Conservation (phyloP, 1,140 invertebrate species). For the Habropoda laboriosa region DNA sequence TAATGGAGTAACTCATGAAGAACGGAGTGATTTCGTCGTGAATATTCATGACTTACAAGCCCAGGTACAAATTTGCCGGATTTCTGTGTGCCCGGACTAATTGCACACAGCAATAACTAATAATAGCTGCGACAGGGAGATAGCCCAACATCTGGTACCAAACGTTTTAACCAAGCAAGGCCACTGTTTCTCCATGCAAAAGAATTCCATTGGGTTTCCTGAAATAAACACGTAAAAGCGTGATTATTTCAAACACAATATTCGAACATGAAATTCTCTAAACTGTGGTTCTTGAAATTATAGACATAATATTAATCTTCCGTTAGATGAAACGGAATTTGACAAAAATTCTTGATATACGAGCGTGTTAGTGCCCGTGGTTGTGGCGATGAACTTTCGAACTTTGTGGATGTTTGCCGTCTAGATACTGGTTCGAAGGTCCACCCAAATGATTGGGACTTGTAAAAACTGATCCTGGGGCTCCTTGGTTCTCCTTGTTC, state of each 20-base stretch:
- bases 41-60: constrained; percentile 28
- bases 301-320: no score
- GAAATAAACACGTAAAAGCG: not conserved
- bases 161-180: constrained; percentile 20
- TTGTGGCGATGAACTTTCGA: no score
- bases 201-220: constrained; percentile 16
- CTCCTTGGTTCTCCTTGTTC: no score
- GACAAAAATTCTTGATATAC: no score
- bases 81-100: constrained; percentile 19
- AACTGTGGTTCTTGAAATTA: no score
- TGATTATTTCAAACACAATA: not conserved
- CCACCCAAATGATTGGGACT: no score
- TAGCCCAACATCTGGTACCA: constrained; percentile 33
- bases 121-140: constrained; percentile 17
- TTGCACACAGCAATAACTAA: constrained; percentile 27
- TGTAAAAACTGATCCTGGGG: no score
- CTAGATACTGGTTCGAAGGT: no score
- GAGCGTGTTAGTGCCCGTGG: no score
- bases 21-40: constrained; percentile 22
- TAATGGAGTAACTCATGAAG: constrained; percentile 24
- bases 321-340: no score
- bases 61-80: constrained; percentile 24
- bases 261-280: no score
- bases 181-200: not conserved
- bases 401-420: no score